phyloP scores from a whole-genome alignment of 2,113 vertebrate genomes.

The Brienomyrus longianalis region DNA sequence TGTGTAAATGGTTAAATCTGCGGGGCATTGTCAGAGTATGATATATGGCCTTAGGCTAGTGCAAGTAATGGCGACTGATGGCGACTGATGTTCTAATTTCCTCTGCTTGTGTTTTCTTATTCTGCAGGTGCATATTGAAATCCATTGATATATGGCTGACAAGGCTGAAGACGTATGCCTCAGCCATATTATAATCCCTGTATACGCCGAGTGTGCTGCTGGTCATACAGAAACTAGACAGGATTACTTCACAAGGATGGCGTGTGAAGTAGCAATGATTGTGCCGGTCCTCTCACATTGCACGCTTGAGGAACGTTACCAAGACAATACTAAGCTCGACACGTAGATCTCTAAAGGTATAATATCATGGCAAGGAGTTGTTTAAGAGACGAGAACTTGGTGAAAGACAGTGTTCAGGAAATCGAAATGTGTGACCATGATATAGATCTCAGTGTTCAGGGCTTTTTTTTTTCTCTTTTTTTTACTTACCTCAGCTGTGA shows the following conservation, averaged over 20 bases:
- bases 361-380: not conserved
- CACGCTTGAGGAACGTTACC: conserved; percentile 10
- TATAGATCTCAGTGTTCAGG: conserved; percentile 30
- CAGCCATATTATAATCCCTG: not conserved
- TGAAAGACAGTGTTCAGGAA: not conserved
- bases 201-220: not conserved
- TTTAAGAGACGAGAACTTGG: not conserved
- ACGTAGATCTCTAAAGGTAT: not conserved
- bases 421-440: not conserved
- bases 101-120: conserved; percentile 12
- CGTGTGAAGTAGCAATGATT: conserved; percentile 5
- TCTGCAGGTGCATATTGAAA: conserved; percentile 68
- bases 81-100: not conserved
- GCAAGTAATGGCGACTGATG: not conserved
- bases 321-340: conserved; percentile 8
- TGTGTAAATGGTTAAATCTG: not conserved
- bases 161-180: not conserved
- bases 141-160: conserved; percentile 50
- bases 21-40: not conserved
- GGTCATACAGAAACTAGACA: not conserved
- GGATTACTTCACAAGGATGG: not conserved
- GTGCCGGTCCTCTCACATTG: conserved; percentile 17
- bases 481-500: not conserved
- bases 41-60: not conserved
- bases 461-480: conserved; percentile 22